These are phyloP conservation scores for Agapornis roseicollis DNA, from an alignment of 2,113 vertebrate genomes.

Conservation along the genomic window DNA sequence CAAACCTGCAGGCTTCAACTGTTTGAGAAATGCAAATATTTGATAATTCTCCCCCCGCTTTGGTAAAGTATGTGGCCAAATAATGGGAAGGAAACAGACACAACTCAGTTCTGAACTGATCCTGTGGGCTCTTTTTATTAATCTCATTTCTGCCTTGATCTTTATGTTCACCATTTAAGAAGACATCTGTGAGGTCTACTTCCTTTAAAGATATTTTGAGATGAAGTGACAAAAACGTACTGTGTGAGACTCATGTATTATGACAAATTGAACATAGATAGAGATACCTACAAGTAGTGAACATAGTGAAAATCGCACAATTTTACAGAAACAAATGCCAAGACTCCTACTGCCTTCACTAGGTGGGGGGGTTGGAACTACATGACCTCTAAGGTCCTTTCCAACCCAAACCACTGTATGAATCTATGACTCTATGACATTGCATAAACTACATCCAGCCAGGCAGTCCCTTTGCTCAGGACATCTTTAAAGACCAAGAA, in stretches of 20 bases:
- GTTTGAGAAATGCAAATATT: constrained; percentile 42
- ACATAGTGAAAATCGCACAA: not conserved
- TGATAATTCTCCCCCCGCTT: not conserved
- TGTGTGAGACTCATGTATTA: not conserved
- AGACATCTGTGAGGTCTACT: not conserved
- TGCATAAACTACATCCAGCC: not conserved
- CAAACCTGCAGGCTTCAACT: not conserved
- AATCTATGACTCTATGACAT: not conserved
- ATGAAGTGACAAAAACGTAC: not conserved
- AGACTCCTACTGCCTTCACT: not conserved
- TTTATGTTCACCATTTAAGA: not conserved
- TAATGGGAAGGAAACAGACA: not conserved
- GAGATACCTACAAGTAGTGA: not conserved
- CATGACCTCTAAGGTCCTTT: not conserved
- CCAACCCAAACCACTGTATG: not conserved
- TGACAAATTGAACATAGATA: not conserved
- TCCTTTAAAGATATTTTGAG: not conserved
- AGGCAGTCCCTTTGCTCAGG: not conserved
- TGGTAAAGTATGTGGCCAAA: not conserved
- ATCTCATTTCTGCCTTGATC: not conserved
- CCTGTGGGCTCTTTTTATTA: not conserved
- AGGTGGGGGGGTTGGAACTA: not conserved
- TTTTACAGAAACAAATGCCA: not conserved
- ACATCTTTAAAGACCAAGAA: not conserved
- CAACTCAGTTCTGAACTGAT: not conserved